phyloP scores from a whole-genome alignment of 2,888 invertebrate genomes.

The Gibbula magus region DNA sequence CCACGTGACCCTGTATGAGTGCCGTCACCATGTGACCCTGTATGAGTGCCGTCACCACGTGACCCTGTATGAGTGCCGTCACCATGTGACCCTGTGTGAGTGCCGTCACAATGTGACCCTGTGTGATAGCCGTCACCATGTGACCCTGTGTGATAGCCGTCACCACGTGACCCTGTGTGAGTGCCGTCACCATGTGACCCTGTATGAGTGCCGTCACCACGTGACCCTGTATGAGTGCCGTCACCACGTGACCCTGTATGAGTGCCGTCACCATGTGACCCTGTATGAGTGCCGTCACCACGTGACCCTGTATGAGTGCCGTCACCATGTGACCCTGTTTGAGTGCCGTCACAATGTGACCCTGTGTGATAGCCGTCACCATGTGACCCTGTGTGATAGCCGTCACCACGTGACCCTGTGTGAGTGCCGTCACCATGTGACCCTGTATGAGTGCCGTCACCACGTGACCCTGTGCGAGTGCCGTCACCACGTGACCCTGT shows the following conservation, averaged over 20 bases:
- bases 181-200: too few species aligned
- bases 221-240: too few species aligned
- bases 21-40: background rate
- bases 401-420: constrained; percentile 31
- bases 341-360: background rate
- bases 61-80: constrained; percentile 29
- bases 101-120: too few species aligned
- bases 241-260: too few species aligned
- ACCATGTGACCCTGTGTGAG: background rate
- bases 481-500: too few species aligned
- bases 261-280: too few species aligned
- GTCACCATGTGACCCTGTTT: constrained; percentile 21
- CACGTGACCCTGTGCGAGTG: too few species aligned
- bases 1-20: too few species aligned
- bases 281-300: background rate
- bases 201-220: background rate
- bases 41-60: background rate
- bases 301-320: background rate
- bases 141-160: constrained; percentile 35
- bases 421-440: constrained; percentile 11
- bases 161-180: background rate
- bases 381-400: background rate
- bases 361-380: too few species aligned
- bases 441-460: background rate
- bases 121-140: constrained; percentile 6